phyloP scores from a whole-genome alignment of 2,888 invertebrate species.

The Sisyra terminalis region DNA sequence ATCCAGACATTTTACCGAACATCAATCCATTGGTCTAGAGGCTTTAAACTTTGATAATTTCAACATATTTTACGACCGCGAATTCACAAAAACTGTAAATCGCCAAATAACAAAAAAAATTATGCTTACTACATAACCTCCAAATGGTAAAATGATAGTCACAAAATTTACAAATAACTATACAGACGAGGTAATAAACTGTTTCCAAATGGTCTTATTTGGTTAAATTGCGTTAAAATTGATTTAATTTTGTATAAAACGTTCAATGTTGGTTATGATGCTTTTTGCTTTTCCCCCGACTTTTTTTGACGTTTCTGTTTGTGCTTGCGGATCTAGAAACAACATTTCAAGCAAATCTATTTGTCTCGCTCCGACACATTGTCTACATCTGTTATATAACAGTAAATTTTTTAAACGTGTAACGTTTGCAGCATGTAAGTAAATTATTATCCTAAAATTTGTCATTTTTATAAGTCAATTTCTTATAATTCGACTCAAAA shows the following conservation, averaged over 20 bases:
- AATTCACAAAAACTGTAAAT: neutral
- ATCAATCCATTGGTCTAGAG: too few relatives aligned
- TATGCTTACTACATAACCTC: conserved; percentile 4
- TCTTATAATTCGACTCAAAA: too few relatives aligned
- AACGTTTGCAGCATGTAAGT: too few relatives aligned
- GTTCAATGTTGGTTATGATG: conserved; percentile 8
- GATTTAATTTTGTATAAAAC: conserved; percentile 5
- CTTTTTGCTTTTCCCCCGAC: conserved; percentile 1
- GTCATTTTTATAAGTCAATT: too few relatives aligned
- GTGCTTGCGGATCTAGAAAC: neutral
- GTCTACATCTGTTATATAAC: neutral
- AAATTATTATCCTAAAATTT: too few relatives aligned
- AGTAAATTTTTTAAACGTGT: too few relatives aligned
- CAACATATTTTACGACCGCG: neutral
- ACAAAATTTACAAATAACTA: neutral
- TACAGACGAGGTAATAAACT: conserved; percentile 1
- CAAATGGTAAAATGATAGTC: neutral
- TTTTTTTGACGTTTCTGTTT: conserved; percentile 5
- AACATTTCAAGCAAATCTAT: too few relatives aligned
- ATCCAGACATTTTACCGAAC: neutral
- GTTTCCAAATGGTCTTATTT: conserved; percentile 1
- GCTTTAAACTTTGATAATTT: neutral
- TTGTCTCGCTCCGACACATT: neutral
- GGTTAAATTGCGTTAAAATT: neutral
- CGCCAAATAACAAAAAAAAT: neutral